Evolutionary conservation across 2,113 vertebrate genomes (phyloP), one percentile per base, ranked within the genome.

Genomic region (Phylloscopus trochiloides): DNA sequence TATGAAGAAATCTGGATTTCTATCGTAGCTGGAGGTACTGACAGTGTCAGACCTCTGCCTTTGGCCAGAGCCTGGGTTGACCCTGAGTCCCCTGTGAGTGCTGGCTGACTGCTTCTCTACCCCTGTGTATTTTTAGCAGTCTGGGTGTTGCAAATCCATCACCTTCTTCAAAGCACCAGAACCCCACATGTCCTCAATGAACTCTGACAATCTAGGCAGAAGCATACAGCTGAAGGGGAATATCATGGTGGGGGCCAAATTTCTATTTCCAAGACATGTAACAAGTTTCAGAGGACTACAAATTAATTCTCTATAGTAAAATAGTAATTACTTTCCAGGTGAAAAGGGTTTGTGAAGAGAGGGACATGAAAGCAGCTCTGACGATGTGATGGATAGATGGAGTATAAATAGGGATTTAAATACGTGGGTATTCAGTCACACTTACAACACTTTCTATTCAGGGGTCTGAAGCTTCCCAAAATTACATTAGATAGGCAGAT

Each of bases 61-160:
- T 66, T 92, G 88, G 70, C 81, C 74, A 51, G 82, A 75, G 74
- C 43, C 32, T 81, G 57, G 48, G 58, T 52, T 93, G 81, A 87
- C 70, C 40, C 72, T 2, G 18, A 43, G 74, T 91, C 21, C 15
- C 11, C 82, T 79, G 52, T 1, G 3, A 88, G 36, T 4, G 4
- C 9, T 94, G 91, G 77, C 65, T 93, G 84, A 63, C 90, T 94
- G 77, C 40, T 94, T 45, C 78, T 43, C 74, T 75, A 90, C 25
- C 57, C 70, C 63, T 4, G 8, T 38, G 58, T 90, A 88, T 86
- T 94, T 95, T 90, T 92, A 94, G 85, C 85, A 83, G 70, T 77
- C 61, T 71, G 82, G 87, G 87, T 92, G 83, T 16, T 87, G 74
- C 47, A 85, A 68, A 85, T 92, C 82, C 86, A 92, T 90, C 78